phyloP scores from a whole-genome alignment of 1,140 invertebrate species.

The Heliconius hewitsoni region DNA sequence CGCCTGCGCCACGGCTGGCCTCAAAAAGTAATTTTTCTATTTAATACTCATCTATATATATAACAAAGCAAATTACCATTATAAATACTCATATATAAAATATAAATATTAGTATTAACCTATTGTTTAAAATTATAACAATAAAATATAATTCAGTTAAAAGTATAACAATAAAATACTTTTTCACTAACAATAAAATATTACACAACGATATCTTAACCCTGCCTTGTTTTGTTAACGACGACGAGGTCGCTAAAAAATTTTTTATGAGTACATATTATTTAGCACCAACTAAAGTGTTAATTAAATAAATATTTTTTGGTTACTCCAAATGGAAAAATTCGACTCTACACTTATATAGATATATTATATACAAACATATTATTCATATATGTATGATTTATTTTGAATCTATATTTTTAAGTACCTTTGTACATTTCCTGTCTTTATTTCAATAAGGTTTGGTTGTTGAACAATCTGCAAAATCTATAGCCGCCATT shows the following conservation, averaged over 20 bases:
- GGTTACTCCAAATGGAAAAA: neutral
- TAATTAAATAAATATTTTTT: neutral
- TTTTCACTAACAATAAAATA: neutral
- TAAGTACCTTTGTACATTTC: no score
- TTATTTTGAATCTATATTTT: no score
- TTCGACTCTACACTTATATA: neutral
- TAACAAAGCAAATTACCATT: neutral
- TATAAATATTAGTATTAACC: neutral
- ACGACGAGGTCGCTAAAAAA: neutral
- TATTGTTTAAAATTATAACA: neutral
- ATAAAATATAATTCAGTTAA: neutral
- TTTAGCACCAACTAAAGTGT: neutral
- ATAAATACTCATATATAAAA: neutral
- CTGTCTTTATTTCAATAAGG: no score
- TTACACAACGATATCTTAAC: constrained; percentile 2
- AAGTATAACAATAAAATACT: neutral
- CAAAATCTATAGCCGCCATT: no score
- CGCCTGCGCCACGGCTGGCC: no score
- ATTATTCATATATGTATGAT: no score
- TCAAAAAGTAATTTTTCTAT: no score
- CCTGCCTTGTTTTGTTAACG: neutral
- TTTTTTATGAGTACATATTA: neutral
- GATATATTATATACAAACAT: neutral
- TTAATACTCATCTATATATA: no score
- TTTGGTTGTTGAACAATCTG: no score